Base-by-base conservation (phyloP, 2,888 invertebrate species). In the Pandemis corylana region DNA sequence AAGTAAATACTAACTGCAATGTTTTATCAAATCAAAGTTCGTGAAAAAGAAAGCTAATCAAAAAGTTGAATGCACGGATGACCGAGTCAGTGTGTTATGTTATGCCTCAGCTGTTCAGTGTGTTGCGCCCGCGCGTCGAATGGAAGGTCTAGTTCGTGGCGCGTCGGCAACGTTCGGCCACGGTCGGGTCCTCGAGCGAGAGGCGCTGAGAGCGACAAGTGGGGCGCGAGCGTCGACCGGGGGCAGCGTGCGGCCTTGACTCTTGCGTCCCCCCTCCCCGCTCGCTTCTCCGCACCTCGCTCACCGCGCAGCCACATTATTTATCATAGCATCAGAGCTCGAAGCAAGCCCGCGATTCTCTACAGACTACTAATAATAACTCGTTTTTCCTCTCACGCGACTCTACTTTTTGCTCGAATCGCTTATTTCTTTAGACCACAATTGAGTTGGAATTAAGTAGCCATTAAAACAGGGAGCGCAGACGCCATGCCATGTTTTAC, bases 241-340 rank as follows among this genome's bases (percentile, higher is more conserved):
- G 96, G 96, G 96, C 96, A 96, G 95, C 96, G 96, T 95, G 96
- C 96, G 96, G 95, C 96, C 96, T 96, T 96, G 96, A 96, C 96
- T 96, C 95, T 94, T 93, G 89, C 87, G 88, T 86, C 66, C 78
- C 80, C 78, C 78, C 80, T 81, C 79, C 76, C 79, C 76, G 82
- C 76, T 81, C 83, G 79, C 85, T 78, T 83, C 85, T 81, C 87
- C 81, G 81, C 86, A 84, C 89, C 84, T 85, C 87, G 87, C 88
- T 87, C 86, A 82, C 90, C 90, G 90, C 90, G 84, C 93, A 89
- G 89, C 91, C 88, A 92, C 90, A 93, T 94, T 93, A 93, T 93
- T 94, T 93, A 94, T 92, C 93, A 94, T 94, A 92, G 90, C 93
- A 93, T 93, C 93, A 90, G 89, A 89, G 89, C 92, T 90, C 89